Evolutionary conservation across 2,888 invertebrate genomes (phyloP).

Genomic region (Lithophane semibrunnea): DNA sequence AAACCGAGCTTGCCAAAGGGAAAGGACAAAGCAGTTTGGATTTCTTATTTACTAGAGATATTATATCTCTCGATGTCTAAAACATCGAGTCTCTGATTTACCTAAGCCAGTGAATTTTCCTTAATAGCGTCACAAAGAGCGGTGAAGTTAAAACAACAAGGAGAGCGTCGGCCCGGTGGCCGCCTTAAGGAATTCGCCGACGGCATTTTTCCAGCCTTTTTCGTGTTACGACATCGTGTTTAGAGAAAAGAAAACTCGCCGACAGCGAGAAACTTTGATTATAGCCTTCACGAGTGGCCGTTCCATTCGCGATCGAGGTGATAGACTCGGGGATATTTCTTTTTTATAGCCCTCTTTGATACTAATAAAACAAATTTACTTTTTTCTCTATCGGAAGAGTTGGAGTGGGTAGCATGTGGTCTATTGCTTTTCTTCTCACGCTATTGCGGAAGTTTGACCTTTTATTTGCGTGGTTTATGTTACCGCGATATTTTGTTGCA

Average conservation of each 20-base stretch:
- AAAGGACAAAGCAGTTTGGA: conserved; percentile 39
- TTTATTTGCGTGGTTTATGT: conserved; percentile 77
- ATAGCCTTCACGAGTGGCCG: conserved; percentile 88
- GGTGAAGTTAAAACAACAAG: conserved; percentile 85
- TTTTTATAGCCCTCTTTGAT: conserved; percentile 88
- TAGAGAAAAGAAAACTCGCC: conserved; percentile 89
- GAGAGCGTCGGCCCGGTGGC: conserved; percentile 72
- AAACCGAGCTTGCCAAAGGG: conserved; percentile 17
- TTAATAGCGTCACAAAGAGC: conserved; percentile 83
- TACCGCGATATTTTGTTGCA: conserved; percentile 71
- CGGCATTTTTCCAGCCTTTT: conserved; percentile 89
- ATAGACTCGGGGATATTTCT: conserved; percentile 87
- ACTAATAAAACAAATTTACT: conserved; percentile 89
- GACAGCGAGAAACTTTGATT: conserved; percentile 89
- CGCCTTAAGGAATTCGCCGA: conserved; percentile 83
- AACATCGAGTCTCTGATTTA: conserved; percentile 75
- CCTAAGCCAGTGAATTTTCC: conserved; percentile 79
- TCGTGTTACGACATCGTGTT: conserved; percentile 89
- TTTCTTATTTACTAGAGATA: conserved; percentile 39
- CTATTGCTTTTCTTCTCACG: conserved; percentile 78
- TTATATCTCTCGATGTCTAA: conserved; percentile 56
- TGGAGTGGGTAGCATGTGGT: conserved; percentile 83
- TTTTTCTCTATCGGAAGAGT: conserved; percentile 82
- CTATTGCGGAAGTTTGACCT: conserved; percentile 83
- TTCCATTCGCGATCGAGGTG: conserved; percentile 86